These are phyloP conservation scores for Tachysurus fulvidraco DNA, from an alignment of 2,113 vertebrate genomes.

Conservation along the genomic window DNA sequence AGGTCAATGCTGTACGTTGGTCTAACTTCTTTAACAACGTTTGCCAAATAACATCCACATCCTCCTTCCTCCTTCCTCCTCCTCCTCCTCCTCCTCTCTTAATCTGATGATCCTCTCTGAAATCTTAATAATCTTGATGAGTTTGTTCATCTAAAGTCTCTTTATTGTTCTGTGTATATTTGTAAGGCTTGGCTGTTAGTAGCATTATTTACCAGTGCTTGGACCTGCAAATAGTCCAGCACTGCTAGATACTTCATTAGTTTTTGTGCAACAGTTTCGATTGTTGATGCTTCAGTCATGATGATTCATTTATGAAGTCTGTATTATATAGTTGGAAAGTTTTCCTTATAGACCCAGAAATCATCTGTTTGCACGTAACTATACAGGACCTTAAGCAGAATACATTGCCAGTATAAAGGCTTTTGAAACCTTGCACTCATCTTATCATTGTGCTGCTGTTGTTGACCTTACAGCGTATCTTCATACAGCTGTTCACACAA, in stretches of 20 bases:
- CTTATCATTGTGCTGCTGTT: background rate
- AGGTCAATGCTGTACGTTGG: background rate
- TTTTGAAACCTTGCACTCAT: constrained; percentile 28
- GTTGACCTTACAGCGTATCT: constrained; percentile 34
- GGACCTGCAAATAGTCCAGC: background rate
- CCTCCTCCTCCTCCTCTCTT: no score
- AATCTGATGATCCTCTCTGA: no score
- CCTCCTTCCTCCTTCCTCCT: no score
- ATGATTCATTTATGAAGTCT: background rate
- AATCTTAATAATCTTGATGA: background rate
- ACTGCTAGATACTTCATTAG: background rate
- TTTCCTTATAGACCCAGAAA: background rate
- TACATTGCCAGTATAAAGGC: background rate
- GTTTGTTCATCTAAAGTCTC: background rate
- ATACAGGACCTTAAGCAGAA: background rate
- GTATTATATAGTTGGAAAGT: background rate
- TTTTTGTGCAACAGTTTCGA: background rate
- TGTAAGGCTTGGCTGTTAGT: background rate
- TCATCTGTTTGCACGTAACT: background rate
- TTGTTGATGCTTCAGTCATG: background rate
- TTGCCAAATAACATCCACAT: background rate
- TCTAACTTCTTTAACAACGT: no score
- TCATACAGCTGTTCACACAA: constrained; percentile 27
- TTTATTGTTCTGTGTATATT: background rate
- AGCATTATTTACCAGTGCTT: background rate